These are phyloP conservation scores for Allolobophora icterica DNA, from an alignment of 2,888 invertebrate genomes.

Conservation along the genomic window DNA sequence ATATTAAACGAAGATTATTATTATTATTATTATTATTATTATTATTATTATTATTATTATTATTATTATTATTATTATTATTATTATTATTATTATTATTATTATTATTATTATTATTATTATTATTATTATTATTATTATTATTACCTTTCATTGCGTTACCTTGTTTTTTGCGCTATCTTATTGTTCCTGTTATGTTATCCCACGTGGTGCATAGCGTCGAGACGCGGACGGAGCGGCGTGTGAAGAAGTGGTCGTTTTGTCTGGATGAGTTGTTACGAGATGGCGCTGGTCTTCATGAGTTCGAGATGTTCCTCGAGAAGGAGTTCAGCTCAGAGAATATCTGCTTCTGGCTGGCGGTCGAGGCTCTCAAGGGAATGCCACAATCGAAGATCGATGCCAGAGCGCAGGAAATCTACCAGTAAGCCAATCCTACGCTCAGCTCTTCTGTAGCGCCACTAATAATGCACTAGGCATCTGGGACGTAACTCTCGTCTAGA, in stretches of 20 bases:
- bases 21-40: no score
- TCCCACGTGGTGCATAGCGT: conserved; percentile 67
- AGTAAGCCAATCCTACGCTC: conserved; percentile 74
- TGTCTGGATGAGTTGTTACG: conserved; percentile 91
- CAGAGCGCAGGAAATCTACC: conserved; percentile 86
- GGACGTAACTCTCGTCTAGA: background rate
- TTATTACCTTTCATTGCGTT: background rate
- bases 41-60: no score
- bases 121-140: no score
- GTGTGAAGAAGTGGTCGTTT: conserved; percentile 91
- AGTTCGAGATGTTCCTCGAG: conserved; percentile 91
- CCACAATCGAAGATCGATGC: conserved; percentile 82
- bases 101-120: no score
- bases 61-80: no score
- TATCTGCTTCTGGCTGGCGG: conserved; percentile 94
- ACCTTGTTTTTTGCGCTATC: background rate
- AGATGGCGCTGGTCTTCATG: conserved; percentile 84
- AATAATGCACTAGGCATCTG: background rate
- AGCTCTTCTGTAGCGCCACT: background rate
- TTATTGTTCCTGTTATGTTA: no score
- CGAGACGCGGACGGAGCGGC: conserved; percentile 89
- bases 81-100: no score
- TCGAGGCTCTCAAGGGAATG: conserved; percentile 86
- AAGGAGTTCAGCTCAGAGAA: conserved; percentile 99
- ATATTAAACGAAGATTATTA: no score